Evolutionary conservation across 2,113 vertebrate genomes (phyloP).

Genomic region (Reinhardtius hippoglossoides): DNA sequence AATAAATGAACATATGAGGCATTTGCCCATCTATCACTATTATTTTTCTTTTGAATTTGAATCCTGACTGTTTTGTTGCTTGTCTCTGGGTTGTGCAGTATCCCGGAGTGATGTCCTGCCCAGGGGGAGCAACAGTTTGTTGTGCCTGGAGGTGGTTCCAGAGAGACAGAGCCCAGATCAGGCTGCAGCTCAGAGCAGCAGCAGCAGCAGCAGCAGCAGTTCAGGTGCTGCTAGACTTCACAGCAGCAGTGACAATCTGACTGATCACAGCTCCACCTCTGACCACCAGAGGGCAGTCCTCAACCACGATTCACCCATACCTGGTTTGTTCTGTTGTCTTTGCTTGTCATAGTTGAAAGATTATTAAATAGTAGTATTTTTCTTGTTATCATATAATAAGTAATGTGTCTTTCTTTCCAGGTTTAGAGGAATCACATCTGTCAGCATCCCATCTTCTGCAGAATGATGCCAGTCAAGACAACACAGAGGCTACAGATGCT

Average conservation of each 20-base stretch:
- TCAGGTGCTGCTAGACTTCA: conserved; percentile 1
- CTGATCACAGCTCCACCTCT: conserved; percentile 15
- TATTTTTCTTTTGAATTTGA: not conserved
- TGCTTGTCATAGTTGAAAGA: not conserved
- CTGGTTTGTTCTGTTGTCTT: conserved; percentile 60
- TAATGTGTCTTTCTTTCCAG: not conserved
- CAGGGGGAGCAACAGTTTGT: conserved; percentile 41
- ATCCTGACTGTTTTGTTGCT: conserved; percentile 16
- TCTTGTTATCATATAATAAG: not conserved
- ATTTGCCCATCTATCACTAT: not conserved
- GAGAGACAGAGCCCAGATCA: conserved; percentile 52
- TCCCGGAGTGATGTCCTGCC: conserved; percentile 69
- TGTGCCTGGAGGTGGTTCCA: conserved; percentile 58
- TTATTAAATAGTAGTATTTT: not conserved
- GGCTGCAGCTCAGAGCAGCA: conserved; percentile 10
- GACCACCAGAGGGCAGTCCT: conserved; percentile 60
- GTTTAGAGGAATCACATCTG: conserved; percentile 46
- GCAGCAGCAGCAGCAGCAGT: conserved; percentile 34
- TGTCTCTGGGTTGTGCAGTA: conserved; percentile 60
- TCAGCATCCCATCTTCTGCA: conserved; percentile 38
- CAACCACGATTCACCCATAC: conserved; percentile 20
- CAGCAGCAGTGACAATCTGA: conserved; percentile 23
- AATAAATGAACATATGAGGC: not conserved
- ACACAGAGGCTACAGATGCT: conserved; percentile 5
- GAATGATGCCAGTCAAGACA: conserved; percentile 22